A percentile compares a stretch with the other conserved stretches of the same genome.
Conservation (phyloP, 2,888 invertebrate genomes). For the Ypsolopha scabrella region DNA sequence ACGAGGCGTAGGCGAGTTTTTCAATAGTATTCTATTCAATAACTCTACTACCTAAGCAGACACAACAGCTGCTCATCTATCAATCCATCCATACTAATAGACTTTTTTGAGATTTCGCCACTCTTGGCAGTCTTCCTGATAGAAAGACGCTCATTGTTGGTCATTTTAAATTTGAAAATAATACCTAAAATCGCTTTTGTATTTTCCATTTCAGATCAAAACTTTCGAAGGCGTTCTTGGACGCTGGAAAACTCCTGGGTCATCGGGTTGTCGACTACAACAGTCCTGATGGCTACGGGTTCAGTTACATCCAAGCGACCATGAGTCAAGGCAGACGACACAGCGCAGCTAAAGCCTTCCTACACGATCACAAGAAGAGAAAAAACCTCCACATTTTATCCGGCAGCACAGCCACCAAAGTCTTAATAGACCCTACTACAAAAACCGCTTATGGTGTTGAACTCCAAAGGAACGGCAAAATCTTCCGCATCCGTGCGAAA, state of each 20-base stretch:
- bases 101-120: too few relatives aligned
- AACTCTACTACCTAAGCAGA: too few relatives aligned
- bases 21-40: too few relatives aligned
- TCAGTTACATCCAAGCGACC: conserved; percentile 60
- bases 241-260: conserved; percentile 74
- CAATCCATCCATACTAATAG: too few relatives aligned
- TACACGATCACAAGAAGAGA: conserved; percentile 62
- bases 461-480: conserved; percentile 45
- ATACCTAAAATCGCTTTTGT: neutral
- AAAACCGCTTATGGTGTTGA: conserved; percentile 51
- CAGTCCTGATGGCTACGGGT: conserved; percentile 72
- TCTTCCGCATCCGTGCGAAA: conserved; percentile 46
- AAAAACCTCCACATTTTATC: conserved; percentile 70
- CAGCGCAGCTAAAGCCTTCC: conserved; percentile 71
- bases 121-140: too few relatives aligned
- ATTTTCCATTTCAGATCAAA: conserved; percentile 39
- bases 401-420: conserved; percentile 65
- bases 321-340: conserved; percentile 58
- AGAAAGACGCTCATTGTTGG: too few relatives aligned
- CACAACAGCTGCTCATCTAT: too few relatives aligned
- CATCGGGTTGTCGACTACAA: conserved; percentile 78
- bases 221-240: conserved; percentile 74
- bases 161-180: neutral
- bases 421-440: conserved; percentile 68
- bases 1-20: too few relatives aligned